Conservation (phyloP, 1,140 invertebrate genomes). For the Lanistes nyassanus region DNA sequence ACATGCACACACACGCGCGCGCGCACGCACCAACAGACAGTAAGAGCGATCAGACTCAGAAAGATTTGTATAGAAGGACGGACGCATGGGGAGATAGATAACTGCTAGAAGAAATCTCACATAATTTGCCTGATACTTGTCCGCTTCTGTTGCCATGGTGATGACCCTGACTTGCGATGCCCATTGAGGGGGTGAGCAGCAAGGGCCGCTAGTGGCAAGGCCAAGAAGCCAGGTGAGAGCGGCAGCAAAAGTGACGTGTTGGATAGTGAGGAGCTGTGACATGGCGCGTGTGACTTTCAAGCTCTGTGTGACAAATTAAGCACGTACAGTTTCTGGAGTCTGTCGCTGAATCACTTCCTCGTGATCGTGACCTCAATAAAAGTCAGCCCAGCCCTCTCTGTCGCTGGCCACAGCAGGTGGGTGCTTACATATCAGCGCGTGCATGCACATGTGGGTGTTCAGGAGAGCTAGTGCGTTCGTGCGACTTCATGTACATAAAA, state of each 20-base stretch:
- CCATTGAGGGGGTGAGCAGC: conserved; percentile 11
- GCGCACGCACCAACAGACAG: background rate
- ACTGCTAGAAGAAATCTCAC: background rate
- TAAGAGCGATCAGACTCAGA: background rate
- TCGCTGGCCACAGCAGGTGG: no score
- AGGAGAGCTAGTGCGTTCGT: no score
- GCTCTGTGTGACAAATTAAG: background rate
- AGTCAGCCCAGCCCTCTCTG: background rate
- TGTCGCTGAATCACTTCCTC: background rate
- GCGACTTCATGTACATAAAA: no score
- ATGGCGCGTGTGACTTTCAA: background rate
- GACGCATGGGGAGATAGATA: background rate
- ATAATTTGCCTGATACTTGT: background rate
- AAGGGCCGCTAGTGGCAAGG: background rate
- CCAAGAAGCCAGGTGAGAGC: background rate
- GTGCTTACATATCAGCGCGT: background rate
- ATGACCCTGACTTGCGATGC: conserved; percentile 6
- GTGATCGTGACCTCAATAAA: background rate
- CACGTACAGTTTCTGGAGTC: background rate
- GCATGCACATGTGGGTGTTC: background rate
- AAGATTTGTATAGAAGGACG: background rate
- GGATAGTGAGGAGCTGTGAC: background rate
- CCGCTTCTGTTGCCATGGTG: background rate
- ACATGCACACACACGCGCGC: no score
- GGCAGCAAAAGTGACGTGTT: background rate